Base-by-base conservation (phyloP, 1,140 invertebrate species). In the Tetramorium simillimum region DNA sequence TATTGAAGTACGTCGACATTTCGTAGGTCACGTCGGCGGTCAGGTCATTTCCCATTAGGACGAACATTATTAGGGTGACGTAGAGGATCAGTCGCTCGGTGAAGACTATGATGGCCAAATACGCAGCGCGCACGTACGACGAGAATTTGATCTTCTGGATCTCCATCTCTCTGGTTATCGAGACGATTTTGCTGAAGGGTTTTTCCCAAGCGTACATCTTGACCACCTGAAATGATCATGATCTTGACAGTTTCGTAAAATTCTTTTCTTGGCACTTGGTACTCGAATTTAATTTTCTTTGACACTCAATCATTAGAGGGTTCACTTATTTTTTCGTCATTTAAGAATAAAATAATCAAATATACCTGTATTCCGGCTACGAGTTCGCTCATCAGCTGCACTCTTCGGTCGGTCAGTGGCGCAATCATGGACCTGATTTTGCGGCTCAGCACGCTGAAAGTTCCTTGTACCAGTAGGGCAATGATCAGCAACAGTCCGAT, bases 141-240 rank as follows among this genome's bases (percentile, higher is more conserved):
- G 97, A 96, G 37, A 96, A 96, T 21, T 95, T 96, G 51, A 98
- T 96, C 62, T 96, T 96, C 43, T 96, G 94, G 43, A 98, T 96
- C 94, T 98, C 97, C 33, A 95, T 92, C 14, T 95, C 94, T 86
- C 97, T 93, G 4, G 95, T 95, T 10, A 91, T 75, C 9, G 95
- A 94, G 0, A 97, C 95, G 0, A 97, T 95, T 40, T 95, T 95
- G 76, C 96, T 95, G 80, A 97, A 97, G 4, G 97, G 97, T 82
- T 96, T 96, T 90, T 98, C 97, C 97, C 97, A 97, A 2, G 97
- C 96, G 89, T 97, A 97, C 97, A 98, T 98, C 95, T 98, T 98
- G 24, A 98, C 97, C 0, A 96, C 96, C 95, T 97, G 60, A 16
- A 78, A 63, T 21, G 5, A 63, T 67, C 5, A 21, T 0, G 0